These are phyloP conservation scores for Proterorhinus semilunaris DNA, from an alignment of 2,113 vertebrate genomes.

Conservation along the genomic window DNA sequence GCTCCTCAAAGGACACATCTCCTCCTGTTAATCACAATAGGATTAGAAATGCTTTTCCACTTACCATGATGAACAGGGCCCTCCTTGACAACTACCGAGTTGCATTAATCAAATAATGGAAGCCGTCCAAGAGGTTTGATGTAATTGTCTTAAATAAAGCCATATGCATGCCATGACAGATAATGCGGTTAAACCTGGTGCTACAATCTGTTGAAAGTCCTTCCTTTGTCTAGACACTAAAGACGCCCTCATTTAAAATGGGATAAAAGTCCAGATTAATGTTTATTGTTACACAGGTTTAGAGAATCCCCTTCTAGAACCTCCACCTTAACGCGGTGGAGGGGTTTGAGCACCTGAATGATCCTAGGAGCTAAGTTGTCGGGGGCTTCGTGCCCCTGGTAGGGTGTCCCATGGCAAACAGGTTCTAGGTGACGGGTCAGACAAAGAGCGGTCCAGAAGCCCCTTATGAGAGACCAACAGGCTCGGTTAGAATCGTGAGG, in stretches of 20 bases:
- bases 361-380: no score
- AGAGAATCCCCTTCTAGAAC: no score
- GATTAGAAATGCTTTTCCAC: slow-evolving; percentile 43
- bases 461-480: no score
- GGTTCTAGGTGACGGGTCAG: no score
- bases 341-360: no score
- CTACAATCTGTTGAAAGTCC: background rate
- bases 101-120: slow-evolving; percentile 35
- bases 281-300: slow-evolving; percentile 7
- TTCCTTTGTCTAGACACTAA: slow-evolving; percentile 9
- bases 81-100: slow-evolving; percentile 28
- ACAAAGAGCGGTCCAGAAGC: no score
- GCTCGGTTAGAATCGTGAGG: no score
- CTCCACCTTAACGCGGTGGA: no score
- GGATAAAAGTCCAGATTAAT: background rate
- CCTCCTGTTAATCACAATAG: slow-evolving; percentile 71
- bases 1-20: slow-evolving; percentile 78
- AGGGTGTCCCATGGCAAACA: no score
- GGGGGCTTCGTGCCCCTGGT: no score
- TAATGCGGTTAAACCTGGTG: slow-evolving; percentile 8
- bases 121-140: slow-evolving; percentile 25
- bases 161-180: slow-evolving; percentile 7
- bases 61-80: slow-evolving; percentile 49
- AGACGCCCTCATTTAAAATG: background rate
- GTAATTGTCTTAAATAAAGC: slow-evolving; percentile 35